Conservation (phyloP, 2,888 invertebrate genomes). For the Agrilus biguttatus region DNA sequence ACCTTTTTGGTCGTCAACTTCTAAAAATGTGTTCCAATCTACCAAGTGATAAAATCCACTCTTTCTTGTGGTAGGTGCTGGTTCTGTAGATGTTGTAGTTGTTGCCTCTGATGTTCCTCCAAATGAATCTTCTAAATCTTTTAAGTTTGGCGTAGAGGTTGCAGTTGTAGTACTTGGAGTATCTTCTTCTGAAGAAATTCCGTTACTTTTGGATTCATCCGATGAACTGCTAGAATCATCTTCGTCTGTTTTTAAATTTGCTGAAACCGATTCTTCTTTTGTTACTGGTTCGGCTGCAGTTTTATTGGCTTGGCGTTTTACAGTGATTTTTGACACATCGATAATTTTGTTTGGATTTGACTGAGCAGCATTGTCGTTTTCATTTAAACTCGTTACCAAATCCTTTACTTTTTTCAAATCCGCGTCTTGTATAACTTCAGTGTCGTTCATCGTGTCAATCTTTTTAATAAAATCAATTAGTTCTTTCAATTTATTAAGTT, state of each 20-base stretch:
- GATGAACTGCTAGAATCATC: conserved; percentile 9
- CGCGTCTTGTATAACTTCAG: conserved; percentile 29
- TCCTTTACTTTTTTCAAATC: conserved; percentile 25
- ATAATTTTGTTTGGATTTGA: conserved; percentile 28
- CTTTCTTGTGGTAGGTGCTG: conserved; percentile 38
- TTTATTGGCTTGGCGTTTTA: conserved; percentile 34
- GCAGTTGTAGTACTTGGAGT: conserved; percentile 21
- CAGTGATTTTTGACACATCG: conserved; percentile 31
- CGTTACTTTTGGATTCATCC: conserved; percentile 8
- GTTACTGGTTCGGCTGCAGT: conserved; percentile 8
- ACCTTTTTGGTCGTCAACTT: conserved; percentile 60
- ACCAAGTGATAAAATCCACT: conserved; percentile 74
- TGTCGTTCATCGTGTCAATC: conserved; percentile 29
- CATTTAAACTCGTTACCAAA: conserved; percentile 22
- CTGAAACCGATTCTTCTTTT: conserved; percentile 1
- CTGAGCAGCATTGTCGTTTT: conserved; percentile 23
- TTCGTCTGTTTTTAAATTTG: conserved; percentile 5
- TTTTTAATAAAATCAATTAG: conserved; percentile 33
- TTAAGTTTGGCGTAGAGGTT: conserved; percentile 35
- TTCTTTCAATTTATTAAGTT: conserved; percentile 34
- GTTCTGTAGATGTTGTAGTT: conserved; percentile 41
- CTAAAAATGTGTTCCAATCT: conserved; percentile 76
- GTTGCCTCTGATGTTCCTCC: conserved; percentile 46
- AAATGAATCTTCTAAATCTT: conserved; percentile 64
- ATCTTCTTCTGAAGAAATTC: conserved; percentile 11